A percentile compares a stretch with the other conserved stretches of the same genome.
Conservation (phyloP, 2,113 vertebrate species). For the Phainopepla nitens region DNA sequence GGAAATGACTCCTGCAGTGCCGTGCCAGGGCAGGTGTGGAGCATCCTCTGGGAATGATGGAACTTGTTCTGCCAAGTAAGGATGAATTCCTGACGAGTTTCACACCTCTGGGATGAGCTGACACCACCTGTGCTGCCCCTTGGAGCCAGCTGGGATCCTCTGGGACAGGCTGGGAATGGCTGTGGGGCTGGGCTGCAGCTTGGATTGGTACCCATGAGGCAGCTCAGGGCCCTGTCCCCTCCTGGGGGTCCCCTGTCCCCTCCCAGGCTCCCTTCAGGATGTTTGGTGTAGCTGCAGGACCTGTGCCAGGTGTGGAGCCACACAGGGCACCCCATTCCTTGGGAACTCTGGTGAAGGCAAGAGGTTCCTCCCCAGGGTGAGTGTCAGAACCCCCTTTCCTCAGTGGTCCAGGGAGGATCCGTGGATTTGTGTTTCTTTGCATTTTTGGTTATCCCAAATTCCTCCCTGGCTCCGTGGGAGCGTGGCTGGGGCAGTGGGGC, state of each 20-base stretch:
- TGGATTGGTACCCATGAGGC: background rate
- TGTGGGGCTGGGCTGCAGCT: background rate
- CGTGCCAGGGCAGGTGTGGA: background rate
- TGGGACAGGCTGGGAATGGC: background rate
- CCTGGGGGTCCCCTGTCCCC: background rate
- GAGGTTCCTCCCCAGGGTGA: fast-evolving
- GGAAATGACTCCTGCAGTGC: background rate
- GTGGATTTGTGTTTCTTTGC: fast-evolving
- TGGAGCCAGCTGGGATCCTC: fast-evolving
- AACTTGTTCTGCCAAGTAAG: background rate
- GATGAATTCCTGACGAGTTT: background rate
- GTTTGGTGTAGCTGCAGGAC: background rate
- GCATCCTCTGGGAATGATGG: background rate
- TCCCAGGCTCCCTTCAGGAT: fast-evolving
- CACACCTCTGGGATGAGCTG: fast-evolving
- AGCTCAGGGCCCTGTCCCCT: background rate
- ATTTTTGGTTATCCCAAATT: background rate
- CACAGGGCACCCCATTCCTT: fast-evolving
- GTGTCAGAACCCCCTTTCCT: background rate
- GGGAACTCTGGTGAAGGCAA: background rate
- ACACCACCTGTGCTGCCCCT: background rate
- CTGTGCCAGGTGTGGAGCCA: background rate
- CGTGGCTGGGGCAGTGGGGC: fast-evolving
- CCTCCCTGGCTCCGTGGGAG: background rate
- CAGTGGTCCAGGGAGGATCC: background rate